Evolutionary conservation across 2,113 vertebrate genomes (phyloP).

Genomic region (Scortum barcoo): DNA sequence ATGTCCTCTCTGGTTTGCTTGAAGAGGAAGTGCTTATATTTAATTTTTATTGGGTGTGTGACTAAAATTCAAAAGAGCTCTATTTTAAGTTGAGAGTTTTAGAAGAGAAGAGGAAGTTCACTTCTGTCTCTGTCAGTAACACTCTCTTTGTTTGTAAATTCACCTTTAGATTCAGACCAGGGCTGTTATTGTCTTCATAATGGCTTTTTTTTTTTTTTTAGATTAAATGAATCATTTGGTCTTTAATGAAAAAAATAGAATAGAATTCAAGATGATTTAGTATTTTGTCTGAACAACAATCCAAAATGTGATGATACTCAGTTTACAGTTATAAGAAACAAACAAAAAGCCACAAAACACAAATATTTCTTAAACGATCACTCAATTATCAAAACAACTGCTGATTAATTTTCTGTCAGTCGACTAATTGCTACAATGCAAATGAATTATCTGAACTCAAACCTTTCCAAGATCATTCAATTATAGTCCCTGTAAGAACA

Average conservation of each 20-base stretch:
- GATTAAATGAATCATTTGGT: neutral
- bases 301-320: neutral
- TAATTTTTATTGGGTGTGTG: neutral
- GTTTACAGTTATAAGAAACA: neutral
- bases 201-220: neutral
- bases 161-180: neutral
- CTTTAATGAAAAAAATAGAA: neutral
- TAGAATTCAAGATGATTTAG: neutral
- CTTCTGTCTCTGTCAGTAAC: neutral
- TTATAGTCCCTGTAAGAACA: neutral
- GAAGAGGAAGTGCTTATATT: conserved; percentile 13
- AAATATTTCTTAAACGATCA: neutral
- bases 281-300: neutral
- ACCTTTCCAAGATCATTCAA: no score
- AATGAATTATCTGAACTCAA: no score
- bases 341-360: neutral
- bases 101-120: neutral
- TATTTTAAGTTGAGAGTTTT: neutral
- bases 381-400: neutral
- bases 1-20: neutral
- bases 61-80: neutral
- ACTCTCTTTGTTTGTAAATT: neutral
- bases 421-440: no score
- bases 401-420: neutral
- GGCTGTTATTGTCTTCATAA: neutral